phyloP scores from a whole-genome alignment of 2,888 invertebrate species.

The Drosophila stalkeri region DNA sequence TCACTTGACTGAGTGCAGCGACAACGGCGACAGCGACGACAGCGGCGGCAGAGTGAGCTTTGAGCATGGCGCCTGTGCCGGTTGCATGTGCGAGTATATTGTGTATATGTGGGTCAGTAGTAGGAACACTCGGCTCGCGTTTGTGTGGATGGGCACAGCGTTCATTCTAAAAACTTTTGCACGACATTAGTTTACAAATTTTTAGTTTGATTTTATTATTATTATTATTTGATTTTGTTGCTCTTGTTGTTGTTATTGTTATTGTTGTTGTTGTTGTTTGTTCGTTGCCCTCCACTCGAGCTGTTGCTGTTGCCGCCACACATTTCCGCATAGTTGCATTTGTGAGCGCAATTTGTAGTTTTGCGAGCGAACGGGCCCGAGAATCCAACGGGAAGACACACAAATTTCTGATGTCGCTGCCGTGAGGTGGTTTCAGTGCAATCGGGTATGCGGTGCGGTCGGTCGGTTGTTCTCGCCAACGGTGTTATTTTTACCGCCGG shows the following conservation, averaged over 20 bases:
- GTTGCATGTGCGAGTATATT: conserved; percentile 35
- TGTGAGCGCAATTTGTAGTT: conserved; percentile 35
- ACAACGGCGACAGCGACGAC: neutral
- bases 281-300: conserved; percentile 12
- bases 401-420: conserved; percentile 32
- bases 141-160: conserved; percentile 57
- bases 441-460: conserved; percentile 76
- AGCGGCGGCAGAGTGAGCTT: conserved; percentile 21
- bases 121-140: conserved; percentile 71
- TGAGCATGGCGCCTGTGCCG: conserved; percentile 66
- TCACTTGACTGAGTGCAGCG: conserved; percentile 8
- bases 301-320: conserved; percentile 2
- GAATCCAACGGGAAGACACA: conserved; percentile 59
- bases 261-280: conserved; percentile 12
- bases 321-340: conserved; percentile 61
- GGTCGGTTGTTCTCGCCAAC: conserved; percentile 55
- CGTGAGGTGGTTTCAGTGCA: conserved; percentile 72
- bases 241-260: conserved; percentile 6
- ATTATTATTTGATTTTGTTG: conserved; percentile 10
- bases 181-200: conserved; percentile 59
- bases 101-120: conserved; percentile 83
- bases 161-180: conserved; percentile 49
- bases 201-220: conserved; percentile 15
- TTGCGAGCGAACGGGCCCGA: conserved; percentile 41
- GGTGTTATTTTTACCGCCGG: conserved; percentile 42